Base-by-base conservation (phyloP, 2,888 invertebrate species). In the Luffia ferchaultella region DNA sequence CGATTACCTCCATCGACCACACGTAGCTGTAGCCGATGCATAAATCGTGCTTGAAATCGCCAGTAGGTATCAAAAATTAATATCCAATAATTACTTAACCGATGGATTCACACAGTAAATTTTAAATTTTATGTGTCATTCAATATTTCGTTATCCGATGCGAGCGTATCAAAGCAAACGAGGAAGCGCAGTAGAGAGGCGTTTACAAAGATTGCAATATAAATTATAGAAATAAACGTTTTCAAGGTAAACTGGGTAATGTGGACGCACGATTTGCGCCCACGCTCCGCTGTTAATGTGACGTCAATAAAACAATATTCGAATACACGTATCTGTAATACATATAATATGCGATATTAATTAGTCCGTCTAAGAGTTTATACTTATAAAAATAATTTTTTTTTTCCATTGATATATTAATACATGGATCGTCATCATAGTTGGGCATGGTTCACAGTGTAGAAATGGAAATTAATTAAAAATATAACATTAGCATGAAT, bases 191-290 rank as follows among this genome's bases (percentile, higher is more conserved):
- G 12, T 30, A 30, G 30, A 30, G 30, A 30, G 12, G 30, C 12
- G 3, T 12, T 30, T 30, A 7, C 12, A 30, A 15, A 45, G 18
- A 17, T 17, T 17, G 45, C 18, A 18, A 15, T 18, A 16, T 30
- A 30, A 30, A 30, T 30, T 30, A 30, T 30, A 30, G 30, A 30
- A 76, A 43, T 49, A 49, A 49, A 43, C 42, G 44, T 43, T 1
- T 64, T 73, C 80, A 80, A 79, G 79, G 80, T 74, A 76, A 80
- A 63, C 79, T 59, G 63, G 72, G 62, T 62, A 30, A 61, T 17
- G 43, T 42, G 19, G 49, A 48, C 40, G 18, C 17, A 46, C 42
- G 46, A 64, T 62, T 60, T 60, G 76, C 76, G 71, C 79, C 76
- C 76, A 77, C 79, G 75, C 73, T 58, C 62, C 65, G 65, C 68